Conservation (phyloP, 2,797 vertebrate genomes). For the Danio choprae region DNA sequence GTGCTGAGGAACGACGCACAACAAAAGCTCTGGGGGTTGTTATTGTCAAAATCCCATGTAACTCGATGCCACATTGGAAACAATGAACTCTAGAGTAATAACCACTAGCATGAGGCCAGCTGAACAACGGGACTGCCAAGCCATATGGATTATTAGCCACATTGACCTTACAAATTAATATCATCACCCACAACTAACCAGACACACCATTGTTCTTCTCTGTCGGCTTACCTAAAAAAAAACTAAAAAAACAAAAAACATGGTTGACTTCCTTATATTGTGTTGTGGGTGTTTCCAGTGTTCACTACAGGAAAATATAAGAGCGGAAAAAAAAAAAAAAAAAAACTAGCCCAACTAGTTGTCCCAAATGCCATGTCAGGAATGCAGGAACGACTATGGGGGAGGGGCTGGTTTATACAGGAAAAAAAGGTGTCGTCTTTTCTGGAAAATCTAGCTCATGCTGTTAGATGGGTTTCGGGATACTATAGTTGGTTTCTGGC, state of each 20-base stretch:
- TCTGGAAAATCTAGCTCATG: slow-evolving; percentile 14
- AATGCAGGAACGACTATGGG: neutral
- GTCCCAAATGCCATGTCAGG: neutral
- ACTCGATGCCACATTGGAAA: neutral
- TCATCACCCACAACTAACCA: neutral
- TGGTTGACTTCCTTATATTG: neutral
- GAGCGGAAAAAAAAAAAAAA: no score
- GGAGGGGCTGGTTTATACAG: neutral
- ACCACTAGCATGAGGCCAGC: slow-evolving; percentile 2
- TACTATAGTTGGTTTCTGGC: neutral
- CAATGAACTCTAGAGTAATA: slow-evolving; percentile 12
- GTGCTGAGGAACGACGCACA: neutral
- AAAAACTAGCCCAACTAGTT: slow-evolving; percentile 26
- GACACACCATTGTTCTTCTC: neutral
- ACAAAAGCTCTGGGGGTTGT: neutral
- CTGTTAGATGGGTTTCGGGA: neutral
- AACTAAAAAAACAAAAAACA: neutral
- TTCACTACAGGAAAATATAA: neutral
- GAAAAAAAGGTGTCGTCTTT: neutral
- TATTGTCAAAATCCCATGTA: slow-evolving; percentile 19
- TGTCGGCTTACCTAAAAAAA: neutral
- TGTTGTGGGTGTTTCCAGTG: neutral
- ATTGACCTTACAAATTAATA: neutral
- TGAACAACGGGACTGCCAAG: neutral
- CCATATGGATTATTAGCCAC: neutral